A percentile compares a stretch with the other conserved stretches of the same genome.
Conservation (phyloP, 37 sponge, comb jelly and placozoan species). For the Amphimedon queenslandica region DNA sequence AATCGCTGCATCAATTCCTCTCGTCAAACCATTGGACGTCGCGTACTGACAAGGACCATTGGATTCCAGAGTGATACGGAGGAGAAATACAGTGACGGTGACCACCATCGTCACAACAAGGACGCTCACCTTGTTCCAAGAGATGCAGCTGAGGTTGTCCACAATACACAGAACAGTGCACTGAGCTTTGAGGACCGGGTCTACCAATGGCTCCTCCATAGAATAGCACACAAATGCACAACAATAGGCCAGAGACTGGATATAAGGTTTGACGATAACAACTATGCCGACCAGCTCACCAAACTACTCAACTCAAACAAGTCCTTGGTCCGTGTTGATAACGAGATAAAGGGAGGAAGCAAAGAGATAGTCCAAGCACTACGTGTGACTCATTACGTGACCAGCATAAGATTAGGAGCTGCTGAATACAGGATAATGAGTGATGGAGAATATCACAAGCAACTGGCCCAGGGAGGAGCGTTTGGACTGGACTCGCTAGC, state of each 20-base stretch:
- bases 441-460: constrained; percentile 13
- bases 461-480: constrained; percentile 7
- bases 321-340: background rate
- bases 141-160: background rate
- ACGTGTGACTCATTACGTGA: constrained; percentile 30
- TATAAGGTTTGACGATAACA: background rate
- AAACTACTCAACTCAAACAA: background rate
- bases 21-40: constrained; percentile 27
- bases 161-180: background rate
- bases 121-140: background rate
- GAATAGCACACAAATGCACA: background rate
- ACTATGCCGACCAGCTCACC: background rate
- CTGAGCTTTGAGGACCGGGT: constrained; percentile 50
- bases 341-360: constrained; percentile 13
- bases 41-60: constrained; percentile 43
- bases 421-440: constrained; percentile 36
- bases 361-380: background rate
- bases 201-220: constrained; percentile 45
- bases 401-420: constrained; percentile 17
- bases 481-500: constrained; percentile 25
- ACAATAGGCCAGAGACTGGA: background rate
- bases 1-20: constrained; percentile 17
- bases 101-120: background rate
- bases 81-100: constrained; percentile 1
- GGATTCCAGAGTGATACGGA: constrained; percentile 33